phyloP scores from a whole-genome alignment of 2,113 vertebrate species.

The Grallaria varia region DNA sequence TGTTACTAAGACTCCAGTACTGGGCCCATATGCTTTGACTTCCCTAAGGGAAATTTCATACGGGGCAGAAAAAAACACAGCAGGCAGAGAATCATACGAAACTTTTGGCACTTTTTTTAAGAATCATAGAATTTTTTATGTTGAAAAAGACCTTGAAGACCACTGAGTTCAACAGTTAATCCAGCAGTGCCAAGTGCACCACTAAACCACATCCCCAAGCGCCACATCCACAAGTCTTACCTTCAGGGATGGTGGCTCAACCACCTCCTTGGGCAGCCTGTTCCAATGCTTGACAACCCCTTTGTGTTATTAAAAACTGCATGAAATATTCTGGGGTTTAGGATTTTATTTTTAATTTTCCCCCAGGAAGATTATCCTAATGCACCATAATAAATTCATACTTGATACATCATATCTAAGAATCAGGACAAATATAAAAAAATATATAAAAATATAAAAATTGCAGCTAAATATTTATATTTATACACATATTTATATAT shows the following conservation, averaged over 20 bases:
- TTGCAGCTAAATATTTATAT: not conserved
- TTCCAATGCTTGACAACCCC: not conserved
- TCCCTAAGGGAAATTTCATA: not conserved
- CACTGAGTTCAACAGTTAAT: not conserved
- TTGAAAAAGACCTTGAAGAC: not conserved
- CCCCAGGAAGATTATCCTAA: not conserved
- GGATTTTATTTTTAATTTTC: not conserved
- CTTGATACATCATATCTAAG: not conserved
- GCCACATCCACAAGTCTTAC: accelerated
- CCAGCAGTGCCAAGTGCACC: not conserved
- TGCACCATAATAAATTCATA: not conserved
- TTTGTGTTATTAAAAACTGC: not conserved
- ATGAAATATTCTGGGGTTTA: not conserved
- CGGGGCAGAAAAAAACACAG: not conserved
- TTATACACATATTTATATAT: not conserved
- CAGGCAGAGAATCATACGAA: not conserved
- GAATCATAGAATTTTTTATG: not conserved
- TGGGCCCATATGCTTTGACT: not conserved
- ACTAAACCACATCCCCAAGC: too few species aligned
- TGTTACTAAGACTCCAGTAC: not conserved
- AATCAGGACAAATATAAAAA: not conserved
- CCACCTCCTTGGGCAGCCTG: not conserved
- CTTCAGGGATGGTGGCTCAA: not conserved
- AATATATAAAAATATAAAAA: not conserved
- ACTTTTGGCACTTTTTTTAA: not conserved